Conservation (phyloP, 2,888 invertebrate genomes). For the Acanthococcus lagerstroemiae region DNA sequence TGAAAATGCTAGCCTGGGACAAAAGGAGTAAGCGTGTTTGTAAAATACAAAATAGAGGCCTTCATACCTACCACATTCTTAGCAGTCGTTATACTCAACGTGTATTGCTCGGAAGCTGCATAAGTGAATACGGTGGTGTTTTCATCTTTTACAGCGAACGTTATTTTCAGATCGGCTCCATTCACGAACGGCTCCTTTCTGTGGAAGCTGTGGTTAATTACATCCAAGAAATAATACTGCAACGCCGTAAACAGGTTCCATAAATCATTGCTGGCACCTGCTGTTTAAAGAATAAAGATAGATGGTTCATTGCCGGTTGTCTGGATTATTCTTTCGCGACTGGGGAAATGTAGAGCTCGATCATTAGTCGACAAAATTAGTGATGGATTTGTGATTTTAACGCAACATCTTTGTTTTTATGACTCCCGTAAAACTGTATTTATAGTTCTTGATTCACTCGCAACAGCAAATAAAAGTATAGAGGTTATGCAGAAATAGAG, state of each 20-base stretch:
- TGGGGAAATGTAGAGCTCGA: too few species aligned
- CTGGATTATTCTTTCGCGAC: too few species aligned
- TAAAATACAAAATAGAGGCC: background rate
- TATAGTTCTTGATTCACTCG: too few species aligned
- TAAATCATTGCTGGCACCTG: background rate
- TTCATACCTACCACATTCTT: background rate
- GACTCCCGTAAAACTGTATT: too few species aligned
- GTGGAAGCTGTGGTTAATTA: background rate
- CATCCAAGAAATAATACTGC: constrained; percentile 9
- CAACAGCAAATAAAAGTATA: too few species aligned
- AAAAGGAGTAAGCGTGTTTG: background rate
- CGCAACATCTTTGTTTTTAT: too few species aligned
- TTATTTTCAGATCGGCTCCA: constrained; percentile 1
- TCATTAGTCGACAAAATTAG: too few species aligned
- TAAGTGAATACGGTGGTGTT: constrained; percentile 42
- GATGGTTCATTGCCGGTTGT: too few species aligned
- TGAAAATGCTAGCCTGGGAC: background rate
- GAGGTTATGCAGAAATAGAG: too few species aligned
- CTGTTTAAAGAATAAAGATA: background rate
- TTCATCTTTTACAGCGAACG: constrained; percentile 1
- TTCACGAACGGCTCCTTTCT: background rate
- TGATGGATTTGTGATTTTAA: too few species aligned
- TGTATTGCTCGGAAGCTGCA: constrained; percentile 65
- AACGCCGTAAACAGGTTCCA: constrained; percentile 12
- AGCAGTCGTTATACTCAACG: constrained; percentile 35